Base-by-base conservation (phyloP, 2,113 vertebrate species). In the Callopanchax toddi region DNA sequence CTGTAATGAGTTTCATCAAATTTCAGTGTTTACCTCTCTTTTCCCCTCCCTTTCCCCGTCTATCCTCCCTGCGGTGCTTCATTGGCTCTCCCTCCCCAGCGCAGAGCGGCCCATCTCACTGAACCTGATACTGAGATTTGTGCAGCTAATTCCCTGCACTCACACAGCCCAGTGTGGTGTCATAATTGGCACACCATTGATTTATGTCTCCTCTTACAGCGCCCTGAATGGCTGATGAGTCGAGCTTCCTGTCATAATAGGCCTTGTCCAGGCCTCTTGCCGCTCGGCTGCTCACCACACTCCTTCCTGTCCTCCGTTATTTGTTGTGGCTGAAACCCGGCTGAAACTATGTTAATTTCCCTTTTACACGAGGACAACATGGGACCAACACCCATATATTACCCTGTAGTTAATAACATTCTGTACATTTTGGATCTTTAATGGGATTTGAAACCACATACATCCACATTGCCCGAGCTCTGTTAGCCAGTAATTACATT, bases 111-210 rank as follows among this genome's bases (percentile, higher is more conserved):
- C 78, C 86, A 73, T 84, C 76, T 76, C 64, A 71, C 84, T 52
- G 81, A 91, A 91, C 85, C 81, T 61, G 88, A 91, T 86, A 86
- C 78, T 46, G 69, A 76, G 81, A 87, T 87, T 80, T 84, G 86
- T 70, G 87, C 75, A 16, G 84, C 83, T 89, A 86, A 89, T 90
- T 89, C 88, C 76, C 83, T 83, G 84, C 86, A 87, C 89, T 89
- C 87, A 81, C 71, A 65, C 71, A 49, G 76, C 77, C 76, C 79
- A 46, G 65, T 82, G 87, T 75, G 85, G 86, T 87, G 83, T 91
- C 87, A 89, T 88, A 88, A 91, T 91, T 88, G 86, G 82, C 82
- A 69, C 76, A n/a, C 76, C 85, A 91, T 92, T 89, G 91, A 91
- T 91, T 89, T 88, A 69, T 78, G 85, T 81, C 83, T 92, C 89